Evolutionary conservation across 2,888 invertebrate species (phyloP), one percentile per base, ranked within the genome.

Genomic region (Conchocele bisecta): DNA sequence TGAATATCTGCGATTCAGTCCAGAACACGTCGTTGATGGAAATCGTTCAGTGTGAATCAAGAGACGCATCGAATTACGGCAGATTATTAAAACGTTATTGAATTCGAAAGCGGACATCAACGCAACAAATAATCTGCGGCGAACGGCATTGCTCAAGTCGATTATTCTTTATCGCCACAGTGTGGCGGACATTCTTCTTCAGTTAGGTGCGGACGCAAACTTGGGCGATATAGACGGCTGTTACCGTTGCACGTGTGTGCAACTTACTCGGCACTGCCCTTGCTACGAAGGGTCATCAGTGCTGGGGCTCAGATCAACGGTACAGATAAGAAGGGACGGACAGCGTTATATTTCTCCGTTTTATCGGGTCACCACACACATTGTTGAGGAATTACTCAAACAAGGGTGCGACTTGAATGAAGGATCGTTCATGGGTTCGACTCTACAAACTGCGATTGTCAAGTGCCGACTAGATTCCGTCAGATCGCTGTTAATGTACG

Each of bases 91-190:
- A 3, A 33, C 69, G 9, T 59, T 82, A 7, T 28, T 83, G 20
- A 64, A 71, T 46, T 50, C 64, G 7, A 79, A 78, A 42, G 79
- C 78, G 5, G 70, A 80, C 46, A 79, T 84, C 15, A 84, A 86
- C 54, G 72, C 70, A 11, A 59, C 63, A 22, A 84, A 84, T 54
- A 61, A 75, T n/a, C 82, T 83, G 75, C 64, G 74, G 1, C 63
- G 86, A n/a, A 85, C 86, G 22, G 82, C 82, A 1, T 64, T 87
- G 48, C 63, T 87, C 39, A 82, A 83, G 50, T 85, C 86, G 4
- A 60, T 86, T 1, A 77, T 86, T 3, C 75, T 83, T 54, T 73
- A 77, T 57, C 75, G 77, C 24, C 58, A 61, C 26, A 50, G 72
- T 26, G 54, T 81, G 11, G 77, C 82, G 0, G 53, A 71, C 13